Evolutionary conservation across 2,888 invertebrate genomes (phyloP).

Genomic region (Loripinus fragilis): DNA sequence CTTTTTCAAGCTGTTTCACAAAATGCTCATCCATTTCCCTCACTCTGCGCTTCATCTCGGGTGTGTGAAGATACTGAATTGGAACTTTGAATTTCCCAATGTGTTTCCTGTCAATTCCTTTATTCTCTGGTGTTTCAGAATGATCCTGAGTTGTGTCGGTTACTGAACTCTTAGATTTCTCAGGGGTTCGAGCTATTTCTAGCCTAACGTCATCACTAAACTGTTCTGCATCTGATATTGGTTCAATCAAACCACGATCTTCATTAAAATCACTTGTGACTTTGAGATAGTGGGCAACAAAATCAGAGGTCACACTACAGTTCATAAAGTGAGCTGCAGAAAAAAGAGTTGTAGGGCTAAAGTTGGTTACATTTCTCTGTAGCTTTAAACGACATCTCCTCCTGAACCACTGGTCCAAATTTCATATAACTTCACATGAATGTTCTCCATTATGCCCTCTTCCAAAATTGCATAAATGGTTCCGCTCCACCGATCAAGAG

Average conservation of each 20-base stretch:
- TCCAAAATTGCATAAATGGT: too few species aligned
- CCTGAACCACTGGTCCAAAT: too few species aligned
- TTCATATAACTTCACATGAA: too few species aligned
- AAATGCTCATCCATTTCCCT: not conserved
- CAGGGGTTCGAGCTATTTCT: not conserved
- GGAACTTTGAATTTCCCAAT: not conserved
- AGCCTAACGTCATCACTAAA: not conserved
- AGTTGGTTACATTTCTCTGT: not conserved
- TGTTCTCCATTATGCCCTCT: too few species aligned
- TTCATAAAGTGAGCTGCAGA: not conserved
- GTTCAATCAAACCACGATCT: not conserved
- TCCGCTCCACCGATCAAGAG: too few species aligned
- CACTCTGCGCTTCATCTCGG: not conserved
- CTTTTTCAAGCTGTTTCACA: not conserved
- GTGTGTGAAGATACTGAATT: not conserved
- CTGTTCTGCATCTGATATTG: too few species aligned
- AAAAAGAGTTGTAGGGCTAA: not conserved
- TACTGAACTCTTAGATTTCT: not conserved
- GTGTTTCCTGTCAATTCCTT: not conserved
- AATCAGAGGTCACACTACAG: not conserved
- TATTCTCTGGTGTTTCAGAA: not conserved
- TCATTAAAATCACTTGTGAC: not conserved
- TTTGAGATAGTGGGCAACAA: not conserved
- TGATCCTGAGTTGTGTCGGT: not conserved
- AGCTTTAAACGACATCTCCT: too few species aligned